Evolutionary conservation across 1,140 invertebrate genomes (phyloP), one percentile per base, ranked within the genome.

Genomic region (Anoplophora glabripennis): DNA sequence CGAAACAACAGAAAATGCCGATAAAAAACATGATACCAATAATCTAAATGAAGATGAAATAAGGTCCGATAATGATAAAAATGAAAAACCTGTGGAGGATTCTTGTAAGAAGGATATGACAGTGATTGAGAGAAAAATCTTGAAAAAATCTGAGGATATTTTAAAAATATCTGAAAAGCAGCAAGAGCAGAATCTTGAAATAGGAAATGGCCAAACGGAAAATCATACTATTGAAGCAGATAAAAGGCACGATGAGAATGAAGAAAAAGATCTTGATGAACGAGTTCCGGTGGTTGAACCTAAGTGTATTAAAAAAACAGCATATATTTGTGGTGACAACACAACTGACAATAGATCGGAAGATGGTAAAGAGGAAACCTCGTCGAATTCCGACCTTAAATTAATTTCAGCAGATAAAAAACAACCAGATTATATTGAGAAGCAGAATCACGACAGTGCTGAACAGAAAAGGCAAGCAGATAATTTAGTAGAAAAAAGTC

Each of bases 301-400:
- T 34, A 9, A 10, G 8, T 67, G 64, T 53, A 14, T 66, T 11
- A 63, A 69, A 48, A 68, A 62, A 45, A 51, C 57, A 38, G 64
- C 64, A 9, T 66, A 66, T 46, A 35, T 54, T 12, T 63, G 57
- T 45, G 64, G 64, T 15, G 55, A 55, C 1, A 21, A 57, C 36
- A 34, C 21, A 45, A 28, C n/a, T 12, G 17, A 44, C 14, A 55
- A 55, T 45, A 33, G 7, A 11, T 28, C 17, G 4, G 37, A 18
- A 12, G 12, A 44, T 35, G 18, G n/a, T 12, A 36, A 42, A 11
- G 17, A 53, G 17, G 14, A 48, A 14, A 15, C 11, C 9, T 10
- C 4, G 15, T 9, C 14, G 9, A 17, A 4, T 14, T 10, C 14
- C 4, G 18, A 45, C 4, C 3, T 10, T 15, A 17, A 45, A 14